These are phyloP conservation scores for Eulemur rubriventer DNA, from an alignment of 2,797 vertebrate species.

Conservation along the genomic window DNA sequence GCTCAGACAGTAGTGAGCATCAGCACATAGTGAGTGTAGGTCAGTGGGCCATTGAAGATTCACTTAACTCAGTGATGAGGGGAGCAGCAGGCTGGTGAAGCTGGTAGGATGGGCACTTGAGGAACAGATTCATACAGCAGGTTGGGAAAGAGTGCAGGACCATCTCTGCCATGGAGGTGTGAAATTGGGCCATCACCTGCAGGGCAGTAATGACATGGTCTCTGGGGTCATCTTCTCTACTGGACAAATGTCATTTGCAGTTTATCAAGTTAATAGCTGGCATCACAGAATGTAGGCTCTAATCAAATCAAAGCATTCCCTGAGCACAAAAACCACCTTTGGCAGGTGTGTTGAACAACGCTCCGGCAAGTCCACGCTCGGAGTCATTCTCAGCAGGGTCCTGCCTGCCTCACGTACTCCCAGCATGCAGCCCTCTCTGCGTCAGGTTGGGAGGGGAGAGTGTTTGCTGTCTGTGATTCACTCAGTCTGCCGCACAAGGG, in stretches of 20 bases:
- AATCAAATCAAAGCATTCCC: not conserved
- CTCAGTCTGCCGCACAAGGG: not conserved
- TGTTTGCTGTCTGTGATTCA: not conserved
- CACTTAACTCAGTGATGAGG: rapidly evolving
- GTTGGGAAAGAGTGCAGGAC: not conserved
- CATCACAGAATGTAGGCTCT: no score
- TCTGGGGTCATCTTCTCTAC: not conserved
- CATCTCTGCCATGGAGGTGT: not conserved
- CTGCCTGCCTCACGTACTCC: no score
- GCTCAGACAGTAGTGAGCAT: not conserved
- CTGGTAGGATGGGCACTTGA: not conserved
- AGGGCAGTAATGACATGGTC: rapidly evolving
- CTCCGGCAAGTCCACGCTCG: rapidly evolving
- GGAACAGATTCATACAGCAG: not conserved
- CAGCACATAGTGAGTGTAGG: rapidly evolving
- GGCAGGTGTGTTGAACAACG: not conserved
- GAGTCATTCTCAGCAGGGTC: rapidly evolving
- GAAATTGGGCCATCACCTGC: not conserved
- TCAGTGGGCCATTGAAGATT: rapidly evolving
- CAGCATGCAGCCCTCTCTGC: not conserved
- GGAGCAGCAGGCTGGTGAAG: not conserved
- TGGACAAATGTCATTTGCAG: not conserved
- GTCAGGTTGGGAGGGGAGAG: not conserved
- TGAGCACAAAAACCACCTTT: rapidly evolving
- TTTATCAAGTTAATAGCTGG: not conserved